Evolutionary conservation across 2,797 vertebrate genomes (phyloP).

Genomic region (Acrocephalus scirpaceus): DNA sequence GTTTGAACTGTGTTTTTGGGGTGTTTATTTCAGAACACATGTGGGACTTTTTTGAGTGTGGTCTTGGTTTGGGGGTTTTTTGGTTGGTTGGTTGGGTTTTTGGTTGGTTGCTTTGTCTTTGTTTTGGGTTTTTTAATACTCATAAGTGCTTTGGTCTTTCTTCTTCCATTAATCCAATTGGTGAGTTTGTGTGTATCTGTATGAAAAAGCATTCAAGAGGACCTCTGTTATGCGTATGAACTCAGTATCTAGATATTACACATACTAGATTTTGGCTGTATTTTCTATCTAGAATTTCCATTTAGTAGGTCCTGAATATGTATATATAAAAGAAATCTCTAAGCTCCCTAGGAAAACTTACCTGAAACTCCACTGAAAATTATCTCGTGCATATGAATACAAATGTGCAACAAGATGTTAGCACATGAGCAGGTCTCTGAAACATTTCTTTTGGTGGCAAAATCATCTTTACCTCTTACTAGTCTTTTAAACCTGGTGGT

Average conservation of each 20-base stretch:
- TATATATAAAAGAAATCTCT: background rate
- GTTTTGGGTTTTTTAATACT: background rate
- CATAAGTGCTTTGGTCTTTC: background rate
- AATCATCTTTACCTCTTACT: background rate
- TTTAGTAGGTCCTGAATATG: background rate
- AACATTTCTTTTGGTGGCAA: background rate
- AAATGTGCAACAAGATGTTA: background rate
- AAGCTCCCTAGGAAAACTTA: background rate
- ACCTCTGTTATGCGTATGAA: background rate
- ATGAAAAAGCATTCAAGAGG: background rate
- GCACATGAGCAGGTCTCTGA: background rate
- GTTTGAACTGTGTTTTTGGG: background rate
- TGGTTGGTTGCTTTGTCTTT: background rate
- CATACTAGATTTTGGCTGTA: background rate
- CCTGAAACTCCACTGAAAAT: background rate
- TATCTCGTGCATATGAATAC: background rate
- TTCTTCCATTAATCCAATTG: background rate
- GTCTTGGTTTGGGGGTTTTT: too few relatives aligned
- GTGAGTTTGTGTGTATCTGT: background rate
- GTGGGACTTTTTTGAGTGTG: background rate
- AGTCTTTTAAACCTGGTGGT: background rate
- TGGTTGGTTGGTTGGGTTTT: background rate
- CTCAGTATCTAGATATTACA: background rate
- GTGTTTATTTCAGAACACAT: background rate
- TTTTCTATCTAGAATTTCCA: background rate